Conservation (phyloP, 2,113 vertebrate species). For the Mugil cephalus region DNA sequence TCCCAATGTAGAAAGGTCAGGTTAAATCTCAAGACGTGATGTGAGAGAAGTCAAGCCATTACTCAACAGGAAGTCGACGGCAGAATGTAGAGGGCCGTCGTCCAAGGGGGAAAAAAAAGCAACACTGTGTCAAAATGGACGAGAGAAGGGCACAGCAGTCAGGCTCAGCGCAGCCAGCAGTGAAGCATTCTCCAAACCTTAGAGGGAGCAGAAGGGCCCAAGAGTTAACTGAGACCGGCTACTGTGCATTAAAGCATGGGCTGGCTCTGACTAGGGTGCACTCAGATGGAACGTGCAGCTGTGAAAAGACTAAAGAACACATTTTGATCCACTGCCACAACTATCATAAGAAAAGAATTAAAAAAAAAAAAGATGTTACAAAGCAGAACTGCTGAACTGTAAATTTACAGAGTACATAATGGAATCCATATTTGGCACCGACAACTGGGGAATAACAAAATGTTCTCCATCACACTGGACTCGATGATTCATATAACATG, state of each 20-base stretch:
- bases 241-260: neutral
- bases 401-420: neutral
- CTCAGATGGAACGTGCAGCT: neutral
- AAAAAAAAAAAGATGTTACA: neutral
- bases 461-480: constrained; percentile 9
- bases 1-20: no score
- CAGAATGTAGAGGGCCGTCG: no score
- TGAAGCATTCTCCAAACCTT: no score
- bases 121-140: no score
- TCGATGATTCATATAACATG: constrained; percentile 13
- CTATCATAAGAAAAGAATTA: neutral
- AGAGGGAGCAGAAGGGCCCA: no score
- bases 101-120: no score
- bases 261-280: no score
- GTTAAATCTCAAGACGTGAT: no score
- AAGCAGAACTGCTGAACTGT: neutral
- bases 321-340: neutral
- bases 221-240: neutral
- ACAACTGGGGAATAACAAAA: neutral
- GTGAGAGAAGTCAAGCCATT: no score
- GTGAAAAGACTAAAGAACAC: neutral
- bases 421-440: constrained; percentile 10
- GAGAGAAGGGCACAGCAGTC: no score
- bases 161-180: no score
- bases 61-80: no score